A percentile compares a stretch with the other conserved stretches of the same genome.
Conservation (phyloP, 2,113 vertebrate genomes). For the Stegostoma tigrinum region DNA sequence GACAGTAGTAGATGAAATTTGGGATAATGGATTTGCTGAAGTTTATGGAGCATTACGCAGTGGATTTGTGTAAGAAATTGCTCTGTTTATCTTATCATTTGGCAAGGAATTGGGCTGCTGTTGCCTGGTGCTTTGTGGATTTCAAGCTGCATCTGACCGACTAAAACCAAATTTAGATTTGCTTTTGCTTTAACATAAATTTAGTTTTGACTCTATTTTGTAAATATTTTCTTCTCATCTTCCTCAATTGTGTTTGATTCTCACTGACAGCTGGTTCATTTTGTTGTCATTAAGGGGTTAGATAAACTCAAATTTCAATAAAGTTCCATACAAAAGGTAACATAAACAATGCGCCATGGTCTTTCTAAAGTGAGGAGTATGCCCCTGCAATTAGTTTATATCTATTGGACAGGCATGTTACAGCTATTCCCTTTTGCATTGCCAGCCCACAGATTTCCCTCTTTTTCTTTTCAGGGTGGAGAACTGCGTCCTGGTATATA, state of each 20-base stretch:
- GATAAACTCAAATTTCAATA: not conserved
- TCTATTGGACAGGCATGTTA: not conserved
- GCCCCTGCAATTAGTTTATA: not conserved
- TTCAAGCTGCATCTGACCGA: not conserved
- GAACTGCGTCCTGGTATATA: not conserved
- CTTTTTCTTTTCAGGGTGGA: not conserved
- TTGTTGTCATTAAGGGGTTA: not conserved
- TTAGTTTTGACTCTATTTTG: not conserved
- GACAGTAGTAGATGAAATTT: not conserved
- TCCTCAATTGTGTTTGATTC: not conserved
- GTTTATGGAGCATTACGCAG: not conserved
- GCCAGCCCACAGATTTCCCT: not conserved
- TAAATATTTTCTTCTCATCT: not conserved
- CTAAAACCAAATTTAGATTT: not conserved
- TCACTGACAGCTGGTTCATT: not conserved
- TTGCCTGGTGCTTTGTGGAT: not conserved
- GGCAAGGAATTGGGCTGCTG: not conserved
- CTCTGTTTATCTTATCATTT: not conserved
- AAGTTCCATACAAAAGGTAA: not conserved
- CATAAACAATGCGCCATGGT: not conserved
- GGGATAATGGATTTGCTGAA: constrained; percentile 10
- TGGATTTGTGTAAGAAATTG: not conserved
- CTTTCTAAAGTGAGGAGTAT: not conserved
- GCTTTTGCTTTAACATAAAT: not conserved
- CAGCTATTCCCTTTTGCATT: not conserved